Evolutionary conservation across 2,113 vertebrate genomes (phyloP), one percentile per base, ranked within the genome.

Genomic region (Hemibagrus wyckioides): DNA sequence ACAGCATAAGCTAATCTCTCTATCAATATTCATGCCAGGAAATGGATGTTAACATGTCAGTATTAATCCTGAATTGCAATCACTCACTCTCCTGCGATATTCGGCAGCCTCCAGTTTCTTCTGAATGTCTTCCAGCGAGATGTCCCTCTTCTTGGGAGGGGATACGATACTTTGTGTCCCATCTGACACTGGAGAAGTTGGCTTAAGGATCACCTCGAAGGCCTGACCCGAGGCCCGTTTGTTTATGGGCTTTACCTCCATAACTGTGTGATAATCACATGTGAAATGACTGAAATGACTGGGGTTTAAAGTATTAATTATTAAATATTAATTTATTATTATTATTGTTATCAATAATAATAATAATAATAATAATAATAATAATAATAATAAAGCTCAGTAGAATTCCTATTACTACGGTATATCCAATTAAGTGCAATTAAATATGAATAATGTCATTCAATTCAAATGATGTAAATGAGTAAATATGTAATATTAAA

Each of bases 141-240:
- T 91, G 28, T 98, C 98, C 95, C 96, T 98, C 95, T 97, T 97
- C 93, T 98, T 98, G 61, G 97, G 96, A 6, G 96, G 96, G 5
- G 96, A 96, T 54, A 95, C 95, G 89, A 98, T 95, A 89, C 95
- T 96, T 91, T 97, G 95, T 0, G 95, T 94, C 56, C 93, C 94
- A 69, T 99, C 98, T 0, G 98, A 97, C 87, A 98, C 93, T 65
- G 99, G 98, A 30, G 98, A 97, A 83, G 94, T 95, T 1, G 98
- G 97, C 95, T 99, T 99, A 92, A 99, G 96, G 90, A 99, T 99
- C 92, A 99, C 97, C 92, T 99, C 98, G 0, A 99, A 99, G 83
- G 98, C 98, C 94, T 99, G 98, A 85, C 98, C 98, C 2, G 98
- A 99, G 69, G 97, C 96, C 76, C 98, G 96, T 94, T 99, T 99